Conservation (phyloP, 2,113 vertebrate species). For the Cacatua alba region DNA sequence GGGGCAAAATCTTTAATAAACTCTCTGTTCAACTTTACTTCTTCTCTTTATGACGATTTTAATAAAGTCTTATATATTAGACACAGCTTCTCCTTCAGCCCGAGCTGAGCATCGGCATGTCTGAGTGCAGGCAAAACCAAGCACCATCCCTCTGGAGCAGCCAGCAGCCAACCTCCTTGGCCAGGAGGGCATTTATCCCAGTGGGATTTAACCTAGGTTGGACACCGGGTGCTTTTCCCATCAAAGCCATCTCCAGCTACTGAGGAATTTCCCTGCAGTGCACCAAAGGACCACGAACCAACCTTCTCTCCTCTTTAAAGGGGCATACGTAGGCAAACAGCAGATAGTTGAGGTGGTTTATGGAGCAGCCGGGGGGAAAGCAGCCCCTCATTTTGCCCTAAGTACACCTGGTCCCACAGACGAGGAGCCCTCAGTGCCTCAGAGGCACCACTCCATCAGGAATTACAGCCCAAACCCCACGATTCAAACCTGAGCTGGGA, state of each 20-base stretch:
- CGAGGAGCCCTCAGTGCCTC: background rate
- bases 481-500: background rate
- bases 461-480: background rate
- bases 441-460: background rate
- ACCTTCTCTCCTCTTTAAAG: too few relatives aligned
- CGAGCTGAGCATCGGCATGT: rapidly evolving
- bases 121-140: background rate
- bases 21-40: background rate
- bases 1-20: background rate
- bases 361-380: background rate
- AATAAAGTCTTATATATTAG: background rate
- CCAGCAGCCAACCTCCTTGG: background rate
- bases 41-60: background rate
- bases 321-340: rapidly evolving
- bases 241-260: background rate
- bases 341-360: background rate
- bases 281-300: background rate
- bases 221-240: rapidly evolving
- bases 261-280: background rate
- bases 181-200: background rate
- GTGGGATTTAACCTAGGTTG: rapidly evolving
- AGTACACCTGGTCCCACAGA: background rate
- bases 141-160: rapidly evolving
- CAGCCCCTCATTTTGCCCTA: background rate
- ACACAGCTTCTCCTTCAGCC: background rate